Evolutionary conservation across 1,140 invertebrate species (phyloP).

Genomic region (Drosophila santomea): DNA sequence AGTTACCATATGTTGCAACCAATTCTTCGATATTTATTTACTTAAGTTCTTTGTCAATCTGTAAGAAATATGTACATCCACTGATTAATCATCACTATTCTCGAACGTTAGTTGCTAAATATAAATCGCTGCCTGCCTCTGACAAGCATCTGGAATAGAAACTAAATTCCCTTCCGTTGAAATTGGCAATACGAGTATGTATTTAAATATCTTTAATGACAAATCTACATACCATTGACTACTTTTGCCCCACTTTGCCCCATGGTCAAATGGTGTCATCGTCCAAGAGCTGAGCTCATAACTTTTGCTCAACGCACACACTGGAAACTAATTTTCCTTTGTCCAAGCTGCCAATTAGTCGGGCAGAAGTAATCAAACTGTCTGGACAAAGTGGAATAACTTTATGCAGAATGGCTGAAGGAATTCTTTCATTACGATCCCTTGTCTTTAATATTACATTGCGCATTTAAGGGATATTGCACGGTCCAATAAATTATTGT

Average conservation of each 20-base stretch:
- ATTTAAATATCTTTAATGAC: slow-evolving; percentile 17
- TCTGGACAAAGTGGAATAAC: slow-evolving; percentile 13
- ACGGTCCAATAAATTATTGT: too few relatives aligned
- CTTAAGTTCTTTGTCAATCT: background rate
- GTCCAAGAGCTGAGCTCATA: slow-evolving; percentile 42
- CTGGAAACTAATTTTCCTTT: slow-evolving; percentile 33
- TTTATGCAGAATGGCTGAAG: slow-evolving; percentile 9
- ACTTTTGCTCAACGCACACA: slow-evolving; percentile 21
- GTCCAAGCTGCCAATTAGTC: slow-evolving; percentile 43
- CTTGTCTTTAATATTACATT: too few relatives aligned
- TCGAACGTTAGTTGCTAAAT: slow-evolving; percentile 29
- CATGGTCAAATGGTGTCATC: slow-evolving; percentile 47
- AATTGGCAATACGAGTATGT: slow-evolving; percentile 9
- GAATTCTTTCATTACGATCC: background rate
- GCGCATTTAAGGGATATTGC: too few relatives aligned
- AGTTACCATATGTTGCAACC: too few relatives aligned
- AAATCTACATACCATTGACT: slow-evolving; percentile 38
- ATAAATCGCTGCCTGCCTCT: slow-evolving; percentile 18
- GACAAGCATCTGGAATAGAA: slow-evolving; percentile 35
- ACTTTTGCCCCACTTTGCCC: slow-evolving; percentile 24
- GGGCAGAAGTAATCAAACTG: slow-evolving; percentile 30
- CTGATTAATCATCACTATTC: slow-evolving; percentile 14
- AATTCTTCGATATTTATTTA: too few relatives aligned
- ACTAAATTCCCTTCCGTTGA: slow-evolving; percentile 5
- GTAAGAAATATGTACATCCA: background rate